Percentiles rank a stretch among this genome's conserved stretches.
Evolutionary conservation across 2,888 invertebrate species (phyloP).

Genomic region (Mythimna pallens): DNA sequence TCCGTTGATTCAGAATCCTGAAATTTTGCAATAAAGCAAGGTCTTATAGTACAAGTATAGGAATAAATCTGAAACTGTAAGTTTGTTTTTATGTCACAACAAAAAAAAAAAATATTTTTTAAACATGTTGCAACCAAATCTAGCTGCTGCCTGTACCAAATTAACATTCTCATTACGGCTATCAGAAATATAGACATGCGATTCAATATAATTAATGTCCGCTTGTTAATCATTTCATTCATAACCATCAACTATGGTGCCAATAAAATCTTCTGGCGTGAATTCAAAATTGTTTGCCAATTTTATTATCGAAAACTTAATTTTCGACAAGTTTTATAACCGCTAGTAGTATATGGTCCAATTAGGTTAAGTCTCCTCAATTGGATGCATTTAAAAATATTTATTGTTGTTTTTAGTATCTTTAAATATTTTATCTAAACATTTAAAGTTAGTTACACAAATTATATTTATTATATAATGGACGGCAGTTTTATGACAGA

Average conservation of each 20-base stretch:
- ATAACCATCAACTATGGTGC: constrained; percentile 52
- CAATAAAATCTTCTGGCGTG: constrained; percentile 49
- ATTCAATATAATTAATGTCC: constrained; percentile 55
- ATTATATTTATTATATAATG: neutral
- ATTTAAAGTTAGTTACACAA: neutral
- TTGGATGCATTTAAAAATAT: neutral
- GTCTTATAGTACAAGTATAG: too few species aligned
- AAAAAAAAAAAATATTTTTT: too few species aligned
- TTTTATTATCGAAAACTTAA: constrained; percentile 37
- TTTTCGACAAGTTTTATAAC: constrained; percentile 13
- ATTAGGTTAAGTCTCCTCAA: neutral
- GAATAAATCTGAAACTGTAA: too few species aligned
- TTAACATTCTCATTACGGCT: constrained; percentile 37
- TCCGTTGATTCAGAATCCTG: too few species aligned
- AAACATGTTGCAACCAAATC: neutral
- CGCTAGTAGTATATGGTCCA: constrained; percentile 12
- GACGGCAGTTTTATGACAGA: neutral
- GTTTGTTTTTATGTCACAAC: too few species aligned
- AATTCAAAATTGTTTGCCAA: constrained; percentile 22
- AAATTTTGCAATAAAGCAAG: too few species aligned
- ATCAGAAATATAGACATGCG: constrained; percentile 38
- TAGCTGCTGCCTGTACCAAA: neutral
- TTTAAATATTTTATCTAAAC: too few species aligned
- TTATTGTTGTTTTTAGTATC: too few species aligned
- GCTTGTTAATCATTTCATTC: constrained; percentile 59